Percentiles rank a stretch among this genome's conserved stretches.
Evolutionary conservation across 2,113 vertebrate genomes (phyloP).

Genomic region (Oxyura jamaicensis): DNA sequence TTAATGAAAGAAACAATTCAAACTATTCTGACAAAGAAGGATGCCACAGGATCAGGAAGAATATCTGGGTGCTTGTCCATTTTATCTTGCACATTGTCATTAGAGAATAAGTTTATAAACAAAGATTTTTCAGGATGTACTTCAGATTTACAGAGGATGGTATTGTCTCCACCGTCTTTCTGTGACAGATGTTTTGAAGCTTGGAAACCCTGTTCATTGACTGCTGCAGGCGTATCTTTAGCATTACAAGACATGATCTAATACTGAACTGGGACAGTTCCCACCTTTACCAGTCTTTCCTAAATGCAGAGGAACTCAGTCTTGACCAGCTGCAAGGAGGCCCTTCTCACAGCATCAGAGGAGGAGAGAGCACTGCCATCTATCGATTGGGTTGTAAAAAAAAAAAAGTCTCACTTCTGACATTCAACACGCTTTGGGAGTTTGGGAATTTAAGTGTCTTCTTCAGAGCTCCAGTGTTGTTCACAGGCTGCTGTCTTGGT

Average conservation of each 20-base stretch:
- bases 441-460: neutral
- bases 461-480: neutral
- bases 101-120: neutral
- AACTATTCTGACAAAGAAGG: neutral
- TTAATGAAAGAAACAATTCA: neutral
- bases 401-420: neutral
- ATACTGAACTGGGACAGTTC: neutral
- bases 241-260: neutral
- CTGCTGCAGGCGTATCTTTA: neutral
- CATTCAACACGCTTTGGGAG: neutral
- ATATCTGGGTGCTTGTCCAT: neutral
- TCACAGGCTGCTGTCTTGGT: neutral
- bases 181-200: neutral
- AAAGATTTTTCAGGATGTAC: neutral
- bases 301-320: neutral
- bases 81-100: neutral
- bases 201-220: neutral
- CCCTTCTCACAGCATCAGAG: neutral
- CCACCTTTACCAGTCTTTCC: neutral
- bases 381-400: neutral
- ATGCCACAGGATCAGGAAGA: neutral
- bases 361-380: neutral
- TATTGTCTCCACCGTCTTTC: neutral
- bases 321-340: neutral
- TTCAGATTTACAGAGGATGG: neutral